A percentile compares a stretch with the other conserved stretches of the same genome.
These are phyloP conservation scores for Amazona guildingii DNA, from an alignment of 2,113 vertebrate genomes.

Conservation along the genomic window DNA sequence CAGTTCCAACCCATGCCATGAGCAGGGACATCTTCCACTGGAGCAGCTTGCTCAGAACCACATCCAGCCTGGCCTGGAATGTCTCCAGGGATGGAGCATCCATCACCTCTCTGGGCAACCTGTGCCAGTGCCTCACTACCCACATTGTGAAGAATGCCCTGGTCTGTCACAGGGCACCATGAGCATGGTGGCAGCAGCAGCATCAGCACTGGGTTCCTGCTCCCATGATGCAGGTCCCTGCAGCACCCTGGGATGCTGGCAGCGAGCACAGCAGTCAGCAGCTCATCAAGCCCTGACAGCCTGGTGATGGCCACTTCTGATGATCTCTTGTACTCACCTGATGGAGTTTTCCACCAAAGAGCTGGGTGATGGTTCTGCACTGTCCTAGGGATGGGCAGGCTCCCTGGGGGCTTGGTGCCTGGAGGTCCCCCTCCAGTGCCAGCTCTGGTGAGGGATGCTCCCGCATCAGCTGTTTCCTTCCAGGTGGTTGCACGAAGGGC, in stretches of 20 bases:
- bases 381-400: accelerated
- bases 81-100: neutral
- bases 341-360: neutral
- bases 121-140: neutral
- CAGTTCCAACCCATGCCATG: neutral
- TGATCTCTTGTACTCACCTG: neutral
- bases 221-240: neutral
- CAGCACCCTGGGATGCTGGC: neutral
- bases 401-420: neutral
- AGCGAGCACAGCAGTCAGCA: neutral
- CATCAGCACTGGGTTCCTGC: neutral
- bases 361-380: accelerated
- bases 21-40: neutral
- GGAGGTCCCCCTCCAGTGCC: neutral
- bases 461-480: accelerated
- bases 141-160: neutral
- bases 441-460: neutral
- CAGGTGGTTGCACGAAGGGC: neutral
- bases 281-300: neutral
- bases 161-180: neutral
- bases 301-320: no score
- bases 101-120: neutral
- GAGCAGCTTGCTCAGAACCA: neutral
- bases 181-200: neutral
- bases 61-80: neutral